phyloP scores from a whole-genome alignment of 2,888 invertebrate genomes.

The Orchesellides sinensis region DNA sequence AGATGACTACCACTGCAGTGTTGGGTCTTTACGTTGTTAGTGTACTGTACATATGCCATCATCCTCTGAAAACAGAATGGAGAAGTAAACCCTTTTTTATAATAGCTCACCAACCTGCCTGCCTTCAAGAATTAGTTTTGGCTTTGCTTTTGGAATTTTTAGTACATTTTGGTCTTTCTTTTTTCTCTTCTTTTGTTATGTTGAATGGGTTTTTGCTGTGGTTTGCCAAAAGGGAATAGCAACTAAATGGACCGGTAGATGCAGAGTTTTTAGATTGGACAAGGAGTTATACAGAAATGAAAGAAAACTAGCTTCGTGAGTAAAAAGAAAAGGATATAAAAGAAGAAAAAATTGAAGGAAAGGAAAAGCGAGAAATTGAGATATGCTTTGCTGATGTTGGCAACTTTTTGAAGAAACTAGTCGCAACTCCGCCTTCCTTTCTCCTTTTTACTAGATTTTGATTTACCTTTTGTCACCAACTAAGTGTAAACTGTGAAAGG shows the following conservation, averaged over 20 bases:
- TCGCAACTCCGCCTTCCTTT: slow-evolving; percentile 43
- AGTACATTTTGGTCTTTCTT: slow-evolving; percentile 50
- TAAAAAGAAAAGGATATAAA: slow-evolving; percentile 13
- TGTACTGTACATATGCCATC: slow-evolving; percentile 38
- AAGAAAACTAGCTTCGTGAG: slow-evolving; percentile 17
- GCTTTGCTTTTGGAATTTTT: slow-evolving; percentile 61
- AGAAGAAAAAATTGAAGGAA: slow-evolving; percentile 9
- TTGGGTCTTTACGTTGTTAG: too few species aligned
- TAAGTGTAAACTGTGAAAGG: slow-evolving; percentile 29
- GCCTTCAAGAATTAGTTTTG: slow-evolving; percentile 38
- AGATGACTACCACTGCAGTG: not conserved
- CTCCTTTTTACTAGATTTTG: slow-evolving; percentile 40
- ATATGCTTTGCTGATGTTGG: slow-evolving; percentile 53
- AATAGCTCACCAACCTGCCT: slow-evolving; percentile 43
- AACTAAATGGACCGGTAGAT: slow-evolving; percentile 39
- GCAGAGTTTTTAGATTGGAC: slow-evolving; percentile 9
- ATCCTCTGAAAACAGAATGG: not conserved
- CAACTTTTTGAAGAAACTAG: slow-evolving; percentile 46
- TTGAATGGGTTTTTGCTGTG: slow-evolving; percentile 58
- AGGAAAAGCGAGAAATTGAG: slow-evolving; percentile 2
- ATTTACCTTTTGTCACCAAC: slow-evolving; percentile 59
- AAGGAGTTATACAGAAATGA: slow-evolving; percentile 2
- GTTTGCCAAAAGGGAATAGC: slow-evolving; percentile 59
- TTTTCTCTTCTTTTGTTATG: slow-evolving; percentile 55
- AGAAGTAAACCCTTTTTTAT: slow-evolving; percentile 31